phyloP scores from a whole-genome alignment of 2,797 vertebrate genomes.

The Coregonus suidteri region DNA sequence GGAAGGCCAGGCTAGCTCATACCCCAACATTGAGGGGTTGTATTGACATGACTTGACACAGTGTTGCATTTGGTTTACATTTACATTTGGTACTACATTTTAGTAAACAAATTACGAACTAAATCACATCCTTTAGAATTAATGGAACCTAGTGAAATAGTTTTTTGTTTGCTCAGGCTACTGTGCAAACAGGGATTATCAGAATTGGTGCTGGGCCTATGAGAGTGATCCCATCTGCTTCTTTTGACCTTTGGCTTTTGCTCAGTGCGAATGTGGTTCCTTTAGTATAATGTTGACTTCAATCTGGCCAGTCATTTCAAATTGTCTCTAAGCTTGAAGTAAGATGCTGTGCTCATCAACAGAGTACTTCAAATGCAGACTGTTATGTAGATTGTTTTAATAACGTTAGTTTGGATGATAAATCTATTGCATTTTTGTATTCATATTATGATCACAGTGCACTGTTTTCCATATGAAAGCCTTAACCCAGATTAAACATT shows the following conservation, averaged over 20 bases:
- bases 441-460: no score
- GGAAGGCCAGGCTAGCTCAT: neutral
- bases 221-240: constrained; percentile 28
- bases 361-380: no score
- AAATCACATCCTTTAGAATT: neutral
- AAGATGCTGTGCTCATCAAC: no score
- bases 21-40: neutral
- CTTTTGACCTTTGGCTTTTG: neutral
- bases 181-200: constrained; percentile 38
- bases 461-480: no score
- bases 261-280: constrained; percentile 7
- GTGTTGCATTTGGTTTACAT: neutral
- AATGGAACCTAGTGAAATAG: constrained; percentile 9
- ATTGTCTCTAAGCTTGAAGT: no score
- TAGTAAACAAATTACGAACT: neutral
- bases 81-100: neutral
- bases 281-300: neutral
- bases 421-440: no score
- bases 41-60: neutral
- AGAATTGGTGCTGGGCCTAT: constrained; percentile 1
- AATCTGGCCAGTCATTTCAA: no score
- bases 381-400: no score
- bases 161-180: constrained; percentile 27
- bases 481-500: no score
- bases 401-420: no score